Evolutionary conservation across 2,113 vertebrate genomes (phyloP).

Genomic region (Entomyzon cyanotis): DNA sequence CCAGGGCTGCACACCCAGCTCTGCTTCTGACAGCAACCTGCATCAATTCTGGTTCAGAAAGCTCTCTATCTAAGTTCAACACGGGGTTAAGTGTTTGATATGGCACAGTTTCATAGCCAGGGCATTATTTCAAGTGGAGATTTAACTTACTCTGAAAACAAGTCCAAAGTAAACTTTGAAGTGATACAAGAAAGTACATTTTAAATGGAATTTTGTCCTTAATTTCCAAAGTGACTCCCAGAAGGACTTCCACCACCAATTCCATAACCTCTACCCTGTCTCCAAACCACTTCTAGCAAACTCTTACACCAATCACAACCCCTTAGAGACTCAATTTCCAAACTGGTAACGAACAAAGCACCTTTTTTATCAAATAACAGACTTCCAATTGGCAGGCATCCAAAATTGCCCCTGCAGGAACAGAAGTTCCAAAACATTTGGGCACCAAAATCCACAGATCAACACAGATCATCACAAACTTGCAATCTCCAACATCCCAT

Average conservation of each 20-base stretch:
- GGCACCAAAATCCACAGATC: neutral
- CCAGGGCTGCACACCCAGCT: neutral
- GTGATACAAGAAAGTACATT: neutral
- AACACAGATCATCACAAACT: neutral
- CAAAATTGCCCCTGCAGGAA: neutral
- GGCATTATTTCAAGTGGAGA: neutral
- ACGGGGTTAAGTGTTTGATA: neutral
- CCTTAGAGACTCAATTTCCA: neutral
- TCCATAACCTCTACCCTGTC: neutral
- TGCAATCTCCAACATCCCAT: neutral
- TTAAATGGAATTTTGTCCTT: neutral
- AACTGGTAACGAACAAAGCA: neutral
- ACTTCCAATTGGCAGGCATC: neutral
- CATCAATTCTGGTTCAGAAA: neutral
- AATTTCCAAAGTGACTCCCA: neutral
- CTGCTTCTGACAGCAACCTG: neutral
- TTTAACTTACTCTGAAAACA: neutral
- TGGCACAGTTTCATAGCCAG: neutral
- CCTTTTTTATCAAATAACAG: neutral
- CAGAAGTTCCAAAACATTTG: neutral
- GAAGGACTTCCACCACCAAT: neutral
- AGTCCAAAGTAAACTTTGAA: neutral
- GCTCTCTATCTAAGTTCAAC: neutral
- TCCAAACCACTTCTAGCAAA: neutral
- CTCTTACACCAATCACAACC: neutral